Base-by-base conservation (phyloP, 1,140 invertebrate genomes). In the Sarcophaga peregrina region DNA sequence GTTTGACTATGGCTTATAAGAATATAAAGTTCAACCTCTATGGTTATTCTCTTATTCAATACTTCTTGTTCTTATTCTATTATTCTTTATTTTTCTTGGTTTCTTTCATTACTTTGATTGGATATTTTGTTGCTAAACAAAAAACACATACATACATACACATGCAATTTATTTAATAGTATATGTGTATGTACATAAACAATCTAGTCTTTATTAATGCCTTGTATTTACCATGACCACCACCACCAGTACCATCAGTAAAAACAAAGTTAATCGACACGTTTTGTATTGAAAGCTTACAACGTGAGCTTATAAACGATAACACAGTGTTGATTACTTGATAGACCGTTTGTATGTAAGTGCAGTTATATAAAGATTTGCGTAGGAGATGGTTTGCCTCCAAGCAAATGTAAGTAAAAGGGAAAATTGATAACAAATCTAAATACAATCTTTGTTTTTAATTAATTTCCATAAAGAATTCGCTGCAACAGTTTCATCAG, bases 211-310 rank as follows among this genome's bases (percentile, higher is more conserved):
- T 37, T 37, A 37, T 37, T 37, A 37, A 54, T 54, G 52, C 5
- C 52, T 54, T 15, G 15, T 54, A 54, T 37, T 37, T 37, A 37
- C 1, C 4, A 37, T 4, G 1, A 37, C 25, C 25, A 37, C 1
- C 4, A 37, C 25, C 25, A 37, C 25, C 25, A 37, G 1, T 4
- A 37, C 25, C 25, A 37, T 4, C 25, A 75, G 47, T 20, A 20
- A 68, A n/a, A n/a, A 78, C 47, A 78, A 50, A 78, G 75, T 78
- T 78, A 78, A 78, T 78, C 75, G 75, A 78, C 75, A 78, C 75
- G 75, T 78, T 78, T 78, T 78, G 75, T 78, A 78, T 78, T 78
- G 75, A 78, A 78, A 78, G 48, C 47, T 78, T 78, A 78, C 75
- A 78, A 78, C 75, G 75, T 78, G 75, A 78, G 75, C 75, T 78